Evolutionary conservation across 2,113 vertebrate genomes (phyloP).

Genomic region (Melospiza melodia): DNA sequence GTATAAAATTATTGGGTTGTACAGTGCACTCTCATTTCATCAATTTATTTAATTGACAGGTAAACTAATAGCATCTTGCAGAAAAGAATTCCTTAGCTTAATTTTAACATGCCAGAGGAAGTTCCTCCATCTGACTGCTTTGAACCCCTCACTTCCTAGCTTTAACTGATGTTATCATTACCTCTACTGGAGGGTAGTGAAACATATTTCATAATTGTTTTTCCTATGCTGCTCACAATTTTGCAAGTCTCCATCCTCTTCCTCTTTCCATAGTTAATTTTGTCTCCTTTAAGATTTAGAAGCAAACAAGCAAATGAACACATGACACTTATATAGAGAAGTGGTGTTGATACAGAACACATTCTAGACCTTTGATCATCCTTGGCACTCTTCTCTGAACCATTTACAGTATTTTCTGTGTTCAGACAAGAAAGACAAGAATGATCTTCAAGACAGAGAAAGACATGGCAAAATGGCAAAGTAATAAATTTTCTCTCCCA

Average conservation of each 20-base stretch:
- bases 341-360: not conserved
- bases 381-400: not conserved
- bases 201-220: not conserved
- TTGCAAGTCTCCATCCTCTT: not conserved
- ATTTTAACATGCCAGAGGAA: not conserved
- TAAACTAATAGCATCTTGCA: not conserved
- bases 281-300: not conserved
- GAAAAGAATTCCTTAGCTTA: not conserved
- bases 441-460: not conserved
- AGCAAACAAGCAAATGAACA: not conserved
- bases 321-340: not conserved
- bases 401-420: not conserved
- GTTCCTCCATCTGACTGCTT: not conserved
- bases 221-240: not conserved
- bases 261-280: not conserved
- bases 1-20: not conserved
- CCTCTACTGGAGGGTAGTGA: fast-evolving
- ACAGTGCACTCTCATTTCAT: not conserved
- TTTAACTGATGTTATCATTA: not conserved
- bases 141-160: not conserved
- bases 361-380: not conserved
- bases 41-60: not conserved
- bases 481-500: not conserved
- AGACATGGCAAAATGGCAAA: not conserved
- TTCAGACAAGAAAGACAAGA: not conserved